phyloP scores from a whole-genome alignment of 2,113 vertebrate genomes.

The Rhea americana region DNA sequence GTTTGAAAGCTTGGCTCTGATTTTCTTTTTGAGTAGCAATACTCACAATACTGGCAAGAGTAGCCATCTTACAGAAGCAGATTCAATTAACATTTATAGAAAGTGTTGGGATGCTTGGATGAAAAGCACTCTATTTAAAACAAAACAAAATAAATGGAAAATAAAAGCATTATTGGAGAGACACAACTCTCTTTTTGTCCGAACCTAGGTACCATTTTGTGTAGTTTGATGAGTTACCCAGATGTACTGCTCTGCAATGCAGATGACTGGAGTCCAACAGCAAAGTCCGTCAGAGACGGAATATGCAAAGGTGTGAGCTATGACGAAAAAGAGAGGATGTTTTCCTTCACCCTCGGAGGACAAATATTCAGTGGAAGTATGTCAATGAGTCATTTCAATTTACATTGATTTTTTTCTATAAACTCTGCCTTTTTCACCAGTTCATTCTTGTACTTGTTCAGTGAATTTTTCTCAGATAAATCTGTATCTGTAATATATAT shows the following conservation, averaged over 20 bases:
- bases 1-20: not conserved
- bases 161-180: not conserved
- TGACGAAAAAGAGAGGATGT: slow-evolving; percentile 67
- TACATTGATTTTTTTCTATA: not conserved
- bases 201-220: slow-evolving; percentile 80
- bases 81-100: rapidly evolving
- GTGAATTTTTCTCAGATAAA: not conserved
- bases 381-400: slow-evolving; percentile 2
- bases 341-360: slow-evolving; percentile 82
- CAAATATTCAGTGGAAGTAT: slow-evolving; percentile 83
- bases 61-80: not conserved
- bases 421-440: not conserved
- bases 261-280: slow-evolving; percentile 72
- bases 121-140: not conserved
- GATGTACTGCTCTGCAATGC: slow-evolving; percentile 77
- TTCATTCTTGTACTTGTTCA: not conserved
- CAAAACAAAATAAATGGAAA: too few relatives aligned
- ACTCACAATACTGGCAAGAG: not conserved
- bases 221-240: slow-evolving; percentile 81
- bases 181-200: not conserved
- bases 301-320: slow-evolving; percentile 79
- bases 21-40: not conserved
- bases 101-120: not conserved
- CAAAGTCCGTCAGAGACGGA: slow-evolving; percentile 44
- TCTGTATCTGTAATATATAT: not conserved